Percentiles rank a stretch among this genome's conserved stretches.
These are phyloP conservation scores for Trilocha varians DNA, from an alignment of 2,888 invertebrate genomes.

Conservation along the genomic window DNA sequence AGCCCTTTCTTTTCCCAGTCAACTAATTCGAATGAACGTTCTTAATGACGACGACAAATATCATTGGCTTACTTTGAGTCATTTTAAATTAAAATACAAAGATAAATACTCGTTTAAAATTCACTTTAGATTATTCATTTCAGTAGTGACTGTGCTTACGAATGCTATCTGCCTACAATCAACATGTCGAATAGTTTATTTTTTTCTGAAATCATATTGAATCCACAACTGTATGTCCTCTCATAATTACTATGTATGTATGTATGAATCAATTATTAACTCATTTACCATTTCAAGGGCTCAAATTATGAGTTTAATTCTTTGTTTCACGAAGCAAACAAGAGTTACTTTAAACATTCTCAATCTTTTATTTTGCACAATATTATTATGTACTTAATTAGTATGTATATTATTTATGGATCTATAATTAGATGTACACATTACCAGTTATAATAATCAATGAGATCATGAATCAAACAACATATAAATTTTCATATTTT, in stretches of 20 bases:
- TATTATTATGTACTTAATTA: too few relatives aligned
- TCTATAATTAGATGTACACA: too few relatives aligned
- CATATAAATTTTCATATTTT: neutral
- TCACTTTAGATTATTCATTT: neutral
- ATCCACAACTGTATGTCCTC: neutral
- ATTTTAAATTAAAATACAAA: neutral
- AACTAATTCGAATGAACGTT: neutral
- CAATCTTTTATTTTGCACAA: too few relatives aligned
- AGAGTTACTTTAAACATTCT: too few relatives aligned
- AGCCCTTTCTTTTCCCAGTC: constrained; percentile 14
- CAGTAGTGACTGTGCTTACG: neutral
- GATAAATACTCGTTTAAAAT: neutral
- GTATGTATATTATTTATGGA: too few relatives aligned
- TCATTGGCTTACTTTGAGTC: neutral
- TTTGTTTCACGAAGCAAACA: too few relatives aligned
- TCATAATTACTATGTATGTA: neutral
- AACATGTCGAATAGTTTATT: neutral
- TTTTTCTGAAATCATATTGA: neutral
- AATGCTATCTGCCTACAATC: neutral
- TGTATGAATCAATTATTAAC: too few relatives aligned
- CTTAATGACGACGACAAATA: neutral
- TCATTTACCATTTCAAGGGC: too few relatives aligned
- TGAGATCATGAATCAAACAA: neutral
- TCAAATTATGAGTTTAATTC: too few relatives aligned
- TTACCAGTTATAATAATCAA: neutral